Evolutionary conservation across 2,888 invertebrate species (phyloP), one percentile per base, ranked within the genome.

Genomic region (Trachelus iudaicus): DNA sequence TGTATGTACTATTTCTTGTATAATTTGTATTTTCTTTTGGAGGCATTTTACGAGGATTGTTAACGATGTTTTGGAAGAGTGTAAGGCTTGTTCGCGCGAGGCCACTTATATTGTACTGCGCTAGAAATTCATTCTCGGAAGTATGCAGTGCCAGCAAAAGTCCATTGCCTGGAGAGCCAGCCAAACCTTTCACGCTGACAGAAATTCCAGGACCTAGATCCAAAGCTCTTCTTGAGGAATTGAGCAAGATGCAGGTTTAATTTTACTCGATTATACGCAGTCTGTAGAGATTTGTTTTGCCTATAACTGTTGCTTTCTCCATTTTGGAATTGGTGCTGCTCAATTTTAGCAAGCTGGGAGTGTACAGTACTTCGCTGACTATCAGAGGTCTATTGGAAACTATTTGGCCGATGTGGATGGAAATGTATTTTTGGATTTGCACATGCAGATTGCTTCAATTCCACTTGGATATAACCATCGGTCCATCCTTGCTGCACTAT

Each of bases 391-490:
- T 9, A 91, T 95, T 76, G 99, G 99, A 73, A 99, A 99, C 92
- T 99, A 99, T 92, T 93, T 99, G 82, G 95, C 95, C 30, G 99
- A 99, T 92, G 98, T 96, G 6, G 99, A 99, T 92, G 98, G 96
- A 12, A 98, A 98, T 90, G 92, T 94, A 13, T 93, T 98, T 84
- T 94, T 99, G 84, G 99, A 99, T 92, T 94, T 97, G 23, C 99
- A 95, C 91, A 98, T 97, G 79, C 99, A 99, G 94, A 97, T 97
- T 87, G 96, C 97, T 0, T 97, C 97, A 0, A 92, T 97, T 83
- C 97, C 98, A 0, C 89, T 98, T 77, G 98, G 98, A 12, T 99
- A 99, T 91, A 99, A 99, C 92, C 98, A 99, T 92, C 98, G 98
- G 3, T 95, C 95, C 75, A 92, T 98, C 81, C 90, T 97, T 33